Conservation (phyloP, 2,113 vertebrate species). For the Catharus fuscescens region DNA sequence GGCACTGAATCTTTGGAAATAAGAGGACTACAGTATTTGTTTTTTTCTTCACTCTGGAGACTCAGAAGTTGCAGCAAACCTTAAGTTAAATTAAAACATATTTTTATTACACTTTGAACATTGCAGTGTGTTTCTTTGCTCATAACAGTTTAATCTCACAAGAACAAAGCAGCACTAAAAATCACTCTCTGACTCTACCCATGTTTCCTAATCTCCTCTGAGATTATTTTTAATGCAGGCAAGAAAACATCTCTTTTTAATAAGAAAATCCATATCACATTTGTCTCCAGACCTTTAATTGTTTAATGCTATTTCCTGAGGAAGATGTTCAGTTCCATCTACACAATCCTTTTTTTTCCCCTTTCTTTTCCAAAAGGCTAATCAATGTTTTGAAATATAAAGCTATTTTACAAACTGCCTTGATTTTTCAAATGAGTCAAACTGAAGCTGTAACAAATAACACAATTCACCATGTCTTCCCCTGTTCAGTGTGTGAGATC, state of each 20-base stretch:
- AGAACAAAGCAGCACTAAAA: neutral
- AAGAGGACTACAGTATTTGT: neutral
- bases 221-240: constrained; percentile 1
- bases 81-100: neutral
- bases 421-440: neutral
- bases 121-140: neutral
- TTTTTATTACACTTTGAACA: neutral
- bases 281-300: neutral
- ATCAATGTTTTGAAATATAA: neutral
- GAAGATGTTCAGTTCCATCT: neutral
- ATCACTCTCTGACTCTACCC: neutral
- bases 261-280: neutral
- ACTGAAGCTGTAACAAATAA: neutral
- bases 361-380: neutral
- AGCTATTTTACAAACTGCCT: neutral
- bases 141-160: neutral
- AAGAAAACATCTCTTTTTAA: neutral
- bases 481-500: rapidly evolving
- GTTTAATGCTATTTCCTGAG: neutral
- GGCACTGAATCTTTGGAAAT: neutral
- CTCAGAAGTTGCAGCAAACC: neutral
- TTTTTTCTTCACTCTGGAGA: neutral
- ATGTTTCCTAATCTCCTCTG: neutral
- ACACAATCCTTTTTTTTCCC: neutral
- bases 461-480: neutral